Conservation (phyloP, 2,113 vertebrate species). For the Lamprologus speciosus region DNA sequence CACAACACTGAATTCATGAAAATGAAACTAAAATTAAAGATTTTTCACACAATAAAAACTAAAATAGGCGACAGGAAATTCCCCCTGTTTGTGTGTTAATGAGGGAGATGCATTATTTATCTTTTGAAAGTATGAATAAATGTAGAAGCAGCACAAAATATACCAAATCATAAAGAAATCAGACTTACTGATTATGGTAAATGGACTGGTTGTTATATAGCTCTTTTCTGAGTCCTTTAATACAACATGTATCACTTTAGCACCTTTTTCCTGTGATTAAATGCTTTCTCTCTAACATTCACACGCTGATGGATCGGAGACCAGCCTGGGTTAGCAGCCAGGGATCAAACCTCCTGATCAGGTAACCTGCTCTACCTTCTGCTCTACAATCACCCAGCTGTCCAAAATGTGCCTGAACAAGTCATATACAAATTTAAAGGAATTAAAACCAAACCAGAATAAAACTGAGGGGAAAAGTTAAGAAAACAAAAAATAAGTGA, state of each 20-base stretch:
- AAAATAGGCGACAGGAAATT: not conserved
- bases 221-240: not conserved
- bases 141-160: accelerated
- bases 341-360: not conserved
- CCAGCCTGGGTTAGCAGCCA: not conserved
- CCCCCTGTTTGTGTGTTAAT: not conserved
- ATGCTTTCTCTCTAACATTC: not conserved
- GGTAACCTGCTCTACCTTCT: not conserved
- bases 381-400: not conserved
- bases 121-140: not conserved
- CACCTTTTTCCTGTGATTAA: not conserved
- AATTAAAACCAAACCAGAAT: not conserved
- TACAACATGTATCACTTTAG: not conserved
- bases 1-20: not conserved
- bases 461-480: not conserved
- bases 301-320: not conserved
- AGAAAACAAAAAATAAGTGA: not conserved
- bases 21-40: not conserved
- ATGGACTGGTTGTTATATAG: not conserved
- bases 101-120: not conserved
- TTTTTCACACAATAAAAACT: not conserved
- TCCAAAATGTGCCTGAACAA: not conserved
- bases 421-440: not conserved
- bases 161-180: not conserved
- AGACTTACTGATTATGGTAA: not conserved